These are phyloP conservation scores for Elegia similella DNA, from an alignment of 2,888 invertebrate genomes.

Conservation along the genomic window DNA sequence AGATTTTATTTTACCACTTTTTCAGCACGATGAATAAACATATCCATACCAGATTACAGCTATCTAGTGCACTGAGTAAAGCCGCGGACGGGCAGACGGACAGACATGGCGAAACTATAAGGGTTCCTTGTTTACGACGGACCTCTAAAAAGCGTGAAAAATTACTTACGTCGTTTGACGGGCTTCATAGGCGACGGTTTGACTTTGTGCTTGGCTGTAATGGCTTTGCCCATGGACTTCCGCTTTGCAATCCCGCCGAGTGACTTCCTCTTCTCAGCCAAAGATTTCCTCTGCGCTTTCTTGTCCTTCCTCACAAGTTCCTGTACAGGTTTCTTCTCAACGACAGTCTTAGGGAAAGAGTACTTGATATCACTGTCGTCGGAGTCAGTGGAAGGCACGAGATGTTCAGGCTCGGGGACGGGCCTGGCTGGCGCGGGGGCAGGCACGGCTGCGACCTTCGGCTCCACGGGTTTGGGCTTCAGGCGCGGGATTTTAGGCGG, in stretches of 20 bases:
- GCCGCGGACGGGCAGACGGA: too few relatives aligned
- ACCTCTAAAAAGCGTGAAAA: not conserved
- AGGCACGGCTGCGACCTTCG: slow-evolving; percentile 28
- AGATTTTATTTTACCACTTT: too few relatives aligned
- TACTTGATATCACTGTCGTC: slow-evolving; percentile 74
- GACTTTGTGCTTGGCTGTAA: slow-evolving; percentile 43
- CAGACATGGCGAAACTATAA: too few relatives aligned
- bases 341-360: slow-evolving; percentile 58
- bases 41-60: too few relatives aligned
- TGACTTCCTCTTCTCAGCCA: slow-evolving; percentile 57
- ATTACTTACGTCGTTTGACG: slow-evolving; percentile 63
- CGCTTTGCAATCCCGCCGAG: slow-evolving; percentile 54
- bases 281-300: slow-evolving; percentile 43
- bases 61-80: too few relatives aligned
- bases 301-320: slow-evolving; percentile 34
- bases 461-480: slow-evolving; percentile 54
- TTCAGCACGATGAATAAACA: too few relatives aligned
- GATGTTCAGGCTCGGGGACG: slow-evolving; percentile 41
- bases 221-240: slow-evolving; percentile 56
- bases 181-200: slow-evolving; percentile 44
- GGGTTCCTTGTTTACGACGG: too few relatives aligned
- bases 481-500: slow-evolving; percentile 63
- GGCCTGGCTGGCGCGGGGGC: slow-evolving; percentile 33
- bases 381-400: slow-evolving; percentile 56
- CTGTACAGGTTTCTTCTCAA: slow-evolving; percentile 37